A percentile compares a stretch with the other conserved stretches of the same genome.
These are phyloP conservation scores for Zhuqinia jingwanae DNA, from an alignment of 2,888 invertebrate species.

Conservation along the genomic window DNA sequence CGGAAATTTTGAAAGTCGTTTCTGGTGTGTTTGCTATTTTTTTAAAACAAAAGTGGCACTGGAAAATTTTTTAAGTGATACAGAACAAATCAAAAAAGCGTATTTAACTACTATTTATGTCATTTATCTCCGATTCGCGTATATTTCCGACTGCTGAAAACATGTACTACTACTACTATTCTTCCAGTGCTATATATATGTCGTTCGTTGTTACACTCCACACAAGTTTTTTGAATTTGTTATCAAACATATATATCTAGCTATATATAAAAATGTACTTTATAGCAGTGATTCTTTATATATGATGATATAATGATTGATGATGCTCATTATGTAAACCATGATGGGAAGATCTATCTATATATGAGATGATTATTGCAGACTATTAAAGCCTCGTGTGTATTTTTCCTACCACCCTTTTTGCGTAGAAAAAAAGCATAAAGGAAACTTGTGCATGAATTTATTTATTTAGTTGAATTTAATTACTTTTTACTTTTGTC, in stretches of 20 bases:
- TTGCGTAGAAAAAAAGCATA: constrained; percentile 69
- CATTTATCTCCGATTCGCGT: constrained; percentile 74
- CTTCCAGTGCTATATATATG: constrained; percentile 74
- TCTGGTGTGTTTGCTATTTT: constrained; percentile 72
- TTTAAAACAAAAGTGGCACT: constrained; percentile 66
- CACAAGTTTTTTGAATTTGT: constrained; percentile 73
- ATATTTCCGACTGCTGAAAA: constrained; percentile 68
- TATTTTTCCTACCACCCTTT: constrained; percentile 75
- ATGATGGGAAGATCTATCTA: constrained; percentile 72
- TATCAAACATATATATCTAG: constrained; percentile 70
- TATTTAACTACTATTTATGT: constrained; percentile 56
- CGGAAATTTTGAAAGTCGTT: constrained; percentile 62
- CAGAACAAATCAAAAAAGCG: constrained; percentile 65
- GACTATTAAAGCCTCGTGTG: constrained; percentile 76
- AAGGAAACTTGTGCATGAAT: constrained; percentile 67
- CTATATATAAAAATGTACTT: constrained; percentile 72
- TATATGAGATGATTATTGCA: constrained; percentile 75
- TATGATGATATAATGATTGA: constrained; percentile 62
- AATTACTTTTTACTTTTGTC: constrained; percentile 31
- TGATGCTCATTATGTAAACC: constrained; percentile 74
- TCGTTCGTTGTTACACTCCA: constrained; percentile 70
- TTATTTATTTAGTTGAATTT: constrained; percentile 59
- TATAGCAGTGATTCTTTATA: constrained; percentile 73
- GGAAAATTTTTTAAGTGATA: constrained; percentile 74
- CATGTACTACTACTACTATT: constrained; percentile 65